These are phyloP conservation scores for Eilema sororculum DNA, from an alignment of 2,888 invertebrate genomes.

Conservation along the genomic window DNA sequence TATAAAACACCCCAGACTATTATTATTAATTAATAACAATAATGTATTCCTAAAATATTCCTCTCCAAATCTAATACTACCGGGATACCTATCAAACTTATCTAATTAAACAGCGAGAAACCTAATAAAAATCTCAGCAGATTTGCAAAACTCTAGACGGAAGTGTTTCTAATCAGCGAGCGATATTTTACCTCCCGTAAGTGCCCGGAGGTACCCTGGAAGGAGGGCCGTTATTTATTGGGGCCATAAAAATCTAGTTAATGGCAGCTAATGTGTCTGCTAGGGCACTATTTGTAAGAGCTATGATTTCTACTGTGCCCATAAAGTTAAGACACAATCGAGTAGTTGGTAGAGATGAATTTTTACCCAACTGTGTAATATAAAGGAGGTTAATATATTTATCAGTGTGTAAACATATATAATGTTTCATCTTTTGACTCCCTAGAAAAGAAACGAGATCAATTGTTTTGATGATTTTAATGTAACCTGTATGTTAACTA, in stretches of 20 bases:
- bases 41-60: too few species aligned
- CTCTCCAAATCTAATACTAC: too few species aligned
- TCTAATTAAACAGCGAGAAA: neutral
- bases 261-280: conserved; percentile 6
- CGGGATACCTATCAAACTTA: neutral
- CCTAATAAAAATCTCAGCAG: neutral
- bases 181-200: conserved; percentile 9
- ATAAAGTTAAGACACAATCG: neutral
- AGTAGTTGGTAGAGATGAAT: neutral
- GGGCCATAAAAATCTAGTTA: conserved; percentile 11
- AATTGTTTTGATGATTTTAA: too few species aligned
- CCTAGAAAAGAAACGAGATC: too few species aligned
- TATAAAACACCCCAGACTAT: too few species aligned
- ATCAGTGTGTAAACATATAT: neutral
- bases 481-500: too few species aligned
- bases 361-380: neutral
- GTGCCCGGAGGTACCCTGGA: neutral
- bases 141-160: neutral
- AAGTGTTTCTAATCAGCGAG: conserved; percentile 7
- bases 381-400: neutral
- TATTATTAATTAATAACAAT: too few species aligned
- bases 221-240: conserved; percentile 16
- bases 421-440: too few species aligned
- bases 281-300: conserved; percentile 3
- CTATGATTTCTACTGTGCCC: conserved; percentile 3